phyloP scores from a whole-genome alignment of 2,797 vertebrate genomes.

The Pseudochaenichthys georgianus region DNA sequence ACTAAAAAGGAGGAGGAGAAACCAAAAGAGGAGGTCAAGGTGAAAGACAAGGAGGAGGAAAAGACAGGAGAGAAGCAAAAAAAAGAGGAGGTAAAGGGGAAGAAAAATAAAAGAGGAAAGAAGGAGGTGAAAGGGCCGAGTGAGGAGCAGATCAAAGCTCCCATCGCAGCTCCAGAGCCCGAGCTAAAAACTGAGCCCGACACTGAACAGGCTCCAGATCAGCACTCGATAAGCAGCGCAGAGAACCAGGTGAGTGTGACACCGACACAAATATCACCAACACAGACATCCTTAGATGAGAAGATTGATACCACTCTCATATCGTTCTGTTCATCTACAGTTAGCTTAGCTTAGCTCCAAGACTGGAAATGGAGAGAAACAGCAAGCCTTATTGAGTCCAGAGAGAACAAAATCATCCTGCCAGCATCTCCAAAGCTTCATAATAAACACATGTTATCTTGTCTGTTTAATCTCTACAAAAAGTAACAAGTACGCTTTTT shows the following conservation, averaged over 20 bases:
- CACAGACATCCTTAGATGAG: neutral
- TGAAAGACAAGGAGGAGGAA: slow-evolving; percentile 42
- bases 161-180: slow-evolving; percentile 93
- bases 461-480: neutral
- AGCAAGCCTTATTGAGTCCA: neutral
- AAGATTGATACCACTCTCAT: no score
- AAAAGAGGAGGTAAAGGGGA: slow-evolving; percentile 34
- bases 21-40: slow-evolving; percentile 24
- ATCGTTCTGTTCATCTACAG: neutral
- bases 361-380: neutral
- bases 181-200: slow-evolving; percentile 90
- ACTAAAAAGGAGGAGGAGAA: slow-evolving; percentile 19
- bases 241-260: slow-evolving; percentile 89
- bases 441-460: neutral
- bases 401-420: neutral
- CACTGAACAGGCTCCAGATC: slow-evolving; percentile 84
- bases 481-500: neutral
- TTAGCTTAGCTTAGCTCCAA: neutral
- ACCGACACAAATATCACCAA: neutral
- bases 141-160: slow-evolving; percentile 88
- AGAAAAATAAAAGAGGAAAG: slow-evolving; percentile 35
- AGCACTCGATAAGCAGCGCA: slow-evolving; percentile 91
- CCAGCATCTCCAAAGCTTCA: neutral
- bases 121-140: slow-evolving; percentile 36
- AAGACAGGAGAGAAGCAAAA: slow-evolving; percentile 36